A percentile compares a stretch with the other conserved stretches of the same genome.
These are phyloP conservation scores for Hydractinia echinata DNA, from an alignment of 30 jellyfish, hydroid and myxozoan genomes.

Conservation along the genomic window DNA sequence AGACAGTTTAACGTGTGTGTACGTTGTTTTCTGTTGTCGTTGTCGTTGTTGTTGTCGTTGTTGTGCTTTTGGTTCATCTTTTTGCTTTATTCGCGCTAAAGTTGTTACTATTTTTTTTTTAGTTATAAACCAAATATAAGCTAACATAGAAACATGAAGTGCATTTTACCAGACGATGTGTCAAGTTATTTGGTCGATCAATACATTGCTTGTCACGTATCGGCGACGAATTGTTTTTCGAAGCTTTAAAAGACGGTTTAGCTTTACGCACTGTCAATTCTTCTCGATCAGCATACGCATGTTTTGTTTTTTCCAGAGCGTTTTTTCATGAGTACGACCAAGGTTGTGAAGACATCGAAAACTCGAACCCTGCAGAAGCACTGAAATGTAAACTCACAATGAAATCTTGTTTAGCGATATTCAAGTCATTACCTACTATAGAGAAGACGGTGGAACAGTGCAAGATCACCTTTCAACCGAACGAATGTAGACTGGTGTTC, in stretches of 20 bases:
- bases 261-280: constrained; percentile 92
- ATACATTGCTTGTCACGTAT: constrained; percentile 75
- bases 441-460: constrained; percentile 89
- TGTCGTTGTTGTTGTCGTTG: no score
- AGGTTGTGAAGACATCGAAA: constrained; percentile 31
- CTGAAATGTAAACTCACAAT: constrained; percentile 60
- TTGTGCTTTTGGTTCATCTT: no score
- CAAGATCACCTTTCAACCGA: constrained; percentile 55
- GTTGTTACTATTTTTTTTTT: neutral
- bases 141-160: constrained; percentile 8
- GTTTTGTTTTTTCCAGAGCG: constrained; percentile 54
- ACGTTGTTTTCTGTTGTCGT: no score
- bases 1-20: no score
- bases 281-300: constrained; percentile 91
- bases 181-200: constrained; percentile 74
- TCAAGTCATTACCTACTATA: constrained; percentile 68
- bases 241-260: constrained; percentile 77
- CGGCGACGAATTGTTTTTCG: constrained; percentile 93
- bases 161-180: constrained; percentile 6
- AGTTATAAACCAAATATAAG: neutral
- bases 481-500: constrained; percentile 66
- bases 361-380: constrained; percentile 29
- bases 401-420: constrained; percentile 81
- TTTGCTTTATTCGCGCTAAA: no score
- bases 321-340: constrained; percentile 67